These are phyloP conservation scores for Toxostoma redivivum DNA, from an alignment of 2,113 vertebrate species.

Conservation along the genomic window DNA sequence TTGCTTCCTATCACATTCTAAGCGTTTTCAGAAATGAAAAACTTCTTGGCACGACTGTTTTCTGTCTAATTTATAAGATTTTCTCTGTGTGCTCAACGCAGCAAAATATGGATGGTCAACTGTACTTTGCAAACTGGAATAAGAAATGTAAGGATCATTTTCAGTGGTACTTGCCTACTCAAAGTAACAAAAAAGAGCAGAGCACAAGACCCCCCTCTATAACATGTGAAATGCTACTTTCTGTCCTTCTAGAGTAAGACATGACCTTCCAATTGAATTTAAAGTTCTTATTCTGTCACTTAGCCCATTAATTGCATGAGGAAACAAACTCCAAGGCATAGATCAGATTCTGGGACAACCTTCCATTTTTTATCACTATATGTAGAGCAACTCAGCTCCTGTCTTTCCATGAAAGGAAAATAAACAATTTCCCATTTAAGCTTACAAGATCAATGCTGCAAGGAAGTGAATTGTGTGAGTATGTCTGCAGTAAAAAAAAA, in stretches of 20 bases:
- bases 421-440: background rate
- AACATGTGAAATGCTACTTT: background rate
- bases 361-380: background rate
- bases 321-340: background rate
- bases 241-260: background rate
- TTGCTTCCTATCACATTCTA: background rate
- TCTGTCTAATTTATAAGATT: background rate
- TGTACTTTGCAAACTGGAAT: background rate
- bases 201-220: background rate
- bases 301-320: background rate
- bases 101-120: background rate
- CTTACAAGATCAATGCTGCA: background rate
- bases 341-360: background rate
- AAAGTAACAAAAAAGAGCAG: background rate
- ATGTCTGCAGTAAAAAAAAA: background rate
- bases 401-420: background rate
- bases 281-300: background rate
- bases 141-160: background rate
- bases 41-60: background rate
- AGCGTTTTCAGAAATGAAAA: background rate
- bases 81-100: background rate
- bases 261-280: background rate
- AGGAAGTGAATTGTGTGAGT: background rate
- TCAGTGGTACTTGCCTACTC: background rate
- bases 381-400: background rate